Conservation (phyloP, 92 coral and sea anemone genomes). For the Muricea muricata region DNA sequence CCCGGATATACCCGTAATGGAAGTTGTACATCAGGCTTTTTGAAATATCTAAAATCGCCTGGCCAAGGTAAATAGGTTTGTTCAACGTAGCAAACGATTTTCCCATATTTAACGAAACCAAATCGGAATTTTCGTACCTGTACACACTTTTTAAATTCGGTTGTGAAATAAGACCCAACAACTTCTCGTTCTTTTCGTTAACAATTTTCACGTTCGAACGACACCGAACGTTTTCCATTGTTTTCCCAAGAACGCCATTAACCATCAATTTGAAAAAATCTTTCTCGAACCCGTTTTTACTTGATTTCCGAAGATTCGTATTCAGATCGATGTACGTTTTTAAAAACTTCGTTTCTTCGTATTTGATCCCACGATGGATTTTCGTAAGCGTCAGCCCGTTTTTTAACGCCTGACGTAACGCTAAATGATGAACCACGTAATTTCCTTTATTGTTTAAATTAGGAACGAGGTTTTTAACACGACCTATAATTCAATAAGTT, state of each 20-base stretch:
- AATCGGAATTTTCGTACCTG: not conserved
- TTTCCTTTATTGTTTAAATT: not conserved
- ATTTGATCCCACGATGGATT: not conserved
- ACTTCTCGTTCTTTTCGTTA: conserved; percentile 27
- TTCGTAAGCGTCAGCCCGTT: not conserved
- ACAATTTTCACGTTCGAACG: conserved; percentile 50
- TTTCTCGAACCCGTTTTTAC: conserved; percentile 33
- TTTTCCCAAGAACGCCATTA: not conserved
- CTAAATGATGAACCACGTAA: not conserved
- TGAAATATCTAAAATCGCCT: not conserved
- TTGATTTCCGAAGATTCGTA: not conserved
- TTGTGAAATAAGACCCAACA: not conserved
- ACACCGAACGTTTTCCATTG: conserved; percentile 55
- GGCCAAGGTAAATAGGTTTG: not conserved
- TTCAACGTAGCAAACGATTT: not conserved
- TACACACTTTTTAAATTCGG: not conserved
- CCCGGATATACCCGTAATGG: conserved; percentile 38
- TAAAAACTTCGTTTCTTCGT: not conserved
- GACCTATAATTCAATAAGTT: no score
- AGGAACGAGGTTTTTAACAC: not conserved
- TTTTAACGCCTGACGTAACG: not conserved
- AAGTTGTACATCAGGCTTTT: conserved; percentile 41
- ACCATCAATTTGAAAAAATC: not conserved
- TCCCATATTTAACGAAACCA: not conserved
- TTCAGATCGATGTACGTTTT: not conserved